A percentile compares a stretch with the other conserved stretches of the same genome.
Evolutionary conservation across 2,888 invertebrate species (phyloP).

Genomic region (Drosophila peninsularis): DNA sequence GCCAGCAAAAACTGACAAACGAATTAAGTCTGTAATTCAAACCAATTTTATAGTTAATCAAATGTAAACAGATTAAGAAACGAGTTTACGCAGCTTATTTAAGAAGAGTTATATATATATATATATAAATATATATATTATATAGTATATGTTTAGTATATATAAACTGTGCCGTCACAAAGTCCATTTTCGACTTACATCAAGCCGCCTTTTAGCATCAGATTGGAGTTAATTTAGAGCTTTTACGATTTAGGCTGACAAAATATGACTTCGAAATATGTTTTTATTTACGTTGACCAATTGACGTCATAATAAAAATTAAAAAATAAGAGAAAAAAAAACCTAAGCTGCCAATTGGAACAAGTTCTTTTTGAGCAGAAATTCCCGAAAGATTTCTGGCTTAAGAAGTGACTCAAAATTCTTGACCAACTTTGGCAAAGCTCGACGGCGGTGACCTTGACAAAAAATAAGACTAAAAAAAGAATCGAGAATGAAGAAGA

Average conservation of each 20-base stretch:
- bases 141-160: background rate
- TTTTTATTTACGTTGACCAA: background rate
- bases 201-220: background rate
- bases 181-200: background rate
- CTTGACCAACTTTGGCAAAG: constrained; percentile 24
- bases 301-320: constrained; percentile 10
- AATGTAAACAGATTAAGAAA: constrained; percentile 8
- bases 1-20: background rate
- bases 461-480: constrained; percentile 9
- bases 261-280: background rate
- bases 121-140: background rate
- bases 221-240: background rate
- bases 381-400: constrained; percentile 5
- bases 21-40: background rate
- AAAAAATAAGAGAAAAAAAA: background rate
- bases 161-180: background rate
- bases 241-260: constrained; percentile 7
- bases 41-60: background rate
- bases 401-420: constrained; percentile 21
- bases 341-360: too few species aligned
- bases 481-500: background rate
- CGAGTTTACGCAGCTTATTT: background rate
- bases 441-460: constrained; percentile 26
- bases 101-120: background rate
- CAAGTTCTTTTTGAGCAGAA: constrained; percentile 2